Evolutionary conservation across 1,140 invertebrate genomes (phyloP), one percentile per base, ranked within the genome.

Genomic region (Halesus radiatus): DNA sequence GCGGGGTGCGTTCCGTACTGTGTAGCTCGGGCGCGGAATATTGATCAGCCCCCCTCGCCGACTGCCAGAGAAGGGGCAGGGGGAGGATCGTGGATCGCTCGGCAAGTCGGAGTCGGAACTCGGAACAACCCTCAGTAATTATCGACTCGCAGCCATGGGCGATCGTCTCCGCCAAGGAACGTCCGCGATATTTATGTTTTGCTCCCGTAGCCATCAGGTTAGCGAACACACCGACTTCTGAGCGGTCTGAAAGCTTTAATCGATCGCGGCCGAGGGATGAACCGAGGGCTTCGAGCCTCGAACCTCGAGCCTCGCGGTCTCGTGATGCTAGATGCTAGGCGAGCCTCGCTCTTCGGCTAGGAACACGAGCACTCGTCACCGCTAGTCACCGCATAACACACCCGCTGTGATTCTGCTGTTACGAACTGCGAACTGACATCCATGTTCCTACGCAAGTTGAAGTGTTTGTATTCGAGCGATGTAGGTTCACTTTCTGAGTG

Each of bases 381-480:
- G 1, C 37, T 29, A 2, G 26, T 5, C 37, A 13, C 37, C 37
- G 37, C 37, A 45, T 45, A 45, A 45, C 37, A 45, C 37, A 45
- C 37, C 37, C 37, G 37, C 37, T 45, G 37, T 45, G 37, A 45
- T 45, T 45, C 37, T 45, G 37, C 37, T 45, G 37, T 45, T 45
- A 45, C 37, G 37, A 45, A 45, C 10, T 45, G 37, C 37, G 37
- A 45, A 45, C 10, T 45, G 72, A 74, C 66, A 72, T 50, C 64
- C 50, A 79, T 83, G 81, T 83, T 83, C 81, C 75, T 80, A 52
- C 78, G 81, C 78, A 83, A 83, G 81, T 83, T 83, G 74, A 83
- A 83, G 78, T 83, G 81, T 80, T 80, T 83, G 76, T 80, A 78
- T 70, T 83, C 81, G 58, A 56, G 79, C 81, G 81, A 83, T 83